Conservation (phyloP, 2,113 vertebrate genomes). For the Calidris pugnax region DNA sequence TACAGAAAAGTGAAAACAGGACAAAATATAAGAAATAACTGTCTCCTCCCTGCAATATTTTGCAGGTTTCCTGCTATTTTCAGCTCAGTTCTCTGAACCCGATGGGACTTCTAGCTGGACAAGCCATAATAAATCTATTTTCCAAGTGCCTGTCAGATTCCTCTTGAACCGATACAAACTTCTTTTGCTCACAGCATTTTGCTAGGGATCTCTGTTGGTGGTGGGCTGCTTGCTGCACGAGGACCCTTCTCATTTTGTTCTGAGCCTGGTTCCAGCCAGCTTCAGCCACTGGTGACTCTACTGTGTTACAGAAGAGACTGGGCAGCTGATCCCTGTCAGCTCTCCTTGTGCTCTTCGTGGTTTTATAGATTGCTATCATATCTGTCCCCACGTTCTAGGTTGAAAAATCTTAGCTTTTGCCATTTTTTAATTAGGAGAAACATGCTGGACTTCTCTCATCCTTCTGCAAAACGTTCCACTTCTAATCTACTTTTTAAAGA, state of each 20-base stretch:
- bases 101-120: background rate
- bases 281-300: fast-evolving
- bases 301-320: background rate
- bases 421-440: background rate
- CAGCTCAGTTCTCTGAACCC: background rate
- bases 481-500: background rate
- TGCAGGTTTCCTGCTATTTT: background rate
- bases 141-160: background rate
- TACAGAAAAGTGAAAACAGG: background rate
- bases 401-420: background rate
- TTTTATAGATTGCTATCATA: background rate
- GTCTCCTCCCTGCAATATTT: background rate
- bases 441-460: background rate
- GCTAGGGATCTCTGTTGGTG: background rate
- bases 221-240: background rate
- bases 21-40: no score
- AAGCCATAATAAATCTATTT: background rate
- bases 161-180: background rate
- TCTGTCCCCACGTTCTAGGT: background rate
- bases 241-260: background rate
- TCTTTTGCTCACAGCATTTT: background rate
- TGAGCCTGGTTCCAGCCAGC: background rate
- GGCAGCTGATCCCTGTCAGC: background rate
- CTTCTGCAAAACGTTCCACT: background rate
- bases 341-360: background rate